These are phyloP conservation scores for Falcunculus frontatus DNA, from an alignment of 2,113 vertebrate species.

Conservation along the genomic window DNA sequence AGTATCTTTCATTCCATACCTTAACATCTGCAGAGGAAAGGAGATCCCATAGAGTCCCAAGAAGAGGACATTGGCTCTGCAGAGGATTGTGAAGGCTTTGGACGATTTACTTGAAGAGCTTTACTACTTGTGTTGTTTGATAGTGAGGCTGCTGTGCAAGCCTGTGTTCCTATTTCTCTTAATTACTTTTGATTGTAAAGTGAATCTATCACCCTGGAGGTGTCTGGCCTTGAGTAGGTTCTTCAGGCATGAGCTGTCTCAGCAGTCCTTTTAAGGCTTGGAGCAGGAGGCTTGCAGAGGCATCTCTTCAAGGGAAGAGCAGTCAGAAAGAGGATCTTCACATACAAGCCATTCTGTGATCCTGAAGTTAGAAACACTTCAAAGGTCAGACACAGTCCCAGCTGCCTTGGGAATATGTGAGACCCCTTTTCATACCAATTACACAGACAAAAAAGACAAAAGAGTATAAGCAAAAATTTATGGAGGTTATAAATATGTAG, in stretches of 20 bases:
- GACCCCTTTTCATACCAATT: neutral
- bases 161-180: neutral
- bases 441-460: neutral
- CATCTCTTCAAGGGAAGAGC: neutral
- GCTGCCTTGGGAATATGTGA: neutral
- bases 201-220: neutral
- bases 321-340: neutral
- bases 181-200: neutral
- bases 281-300: neutral
- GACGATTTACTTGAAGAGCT: neutral
- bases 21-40: neutral
- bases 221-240: neutral
- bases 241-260: neutral
- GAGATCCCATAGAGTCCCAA: neutral
- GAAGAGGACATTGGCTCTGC: neutral
- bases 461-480: neutral
- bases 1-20: neutral
- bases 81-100: neutral
- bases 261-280: neutral
- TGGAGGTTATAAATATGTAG: neutral
- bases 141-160: accelerated
- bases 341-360: neutral
- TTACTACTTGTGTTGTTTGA: neutral
- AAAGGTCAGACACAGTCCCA: neutral
- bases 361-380: neutral